Evolutionary conservation across 2,113 vertebrate species (phyloP), one percentile per base, ranked within the genome.

Genomic region (Aythya baeri): DNA sequence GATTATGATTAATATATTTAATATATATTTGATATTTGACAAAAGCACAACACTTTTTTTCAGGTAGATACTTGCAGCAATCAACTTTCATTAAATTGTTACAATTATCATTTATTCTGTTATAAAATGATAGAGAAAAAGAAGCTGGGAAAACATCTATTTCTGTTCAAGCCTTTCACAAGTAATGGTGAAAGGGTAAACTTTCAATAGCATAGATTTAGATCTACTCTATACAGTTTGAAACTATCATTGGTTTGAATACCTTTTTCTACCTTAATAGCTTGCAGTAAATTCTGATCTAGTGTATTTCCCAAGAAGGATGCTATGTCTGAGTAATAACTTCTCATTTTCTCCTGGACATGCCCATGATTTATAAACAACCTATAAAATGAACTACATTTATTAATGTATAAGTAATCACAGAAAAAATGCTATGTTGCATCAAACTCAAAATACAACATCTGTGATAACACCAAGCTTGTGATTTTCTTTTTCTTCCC

Each of bases 331-430:
- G 26, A 88, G 50, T 67, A 83, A 80, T 63, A 59, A 77, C 23
- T 54, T 65, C 27, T 66, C 29, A 83, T 83, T 93, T 94, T 93
- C 25, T 81, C 5, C 46, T 93, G 75, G 57, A 81, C 63, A 12
- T 81, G 20, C 0, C 0, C 11, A 20, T 67, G 22, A 61, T 88
- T 93, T 83, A 50, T 75, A 90, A 88, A 67, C 55, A 74, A 5
- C 8, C 25, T 91, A 17, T 86, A 86, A 93, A 89, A 79, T 32
- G 20, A 83, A 7, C 31, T 66, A 44, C 6, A 14, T 49, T 73
- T 79, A 73, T 86, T 97, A 71, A 62, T 49, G 21, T 62, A 16
- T 38, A 76, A 82, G n/a, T 57, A 94, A 91, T 85, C 44, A 73
- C 25, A 83, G 38, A 52, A 84, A 65, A 17, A 91, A 91, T 85